Conservation (phyloP, 2,797 vertebrate genomes). For the Sebastes hubbsi region DNA sequence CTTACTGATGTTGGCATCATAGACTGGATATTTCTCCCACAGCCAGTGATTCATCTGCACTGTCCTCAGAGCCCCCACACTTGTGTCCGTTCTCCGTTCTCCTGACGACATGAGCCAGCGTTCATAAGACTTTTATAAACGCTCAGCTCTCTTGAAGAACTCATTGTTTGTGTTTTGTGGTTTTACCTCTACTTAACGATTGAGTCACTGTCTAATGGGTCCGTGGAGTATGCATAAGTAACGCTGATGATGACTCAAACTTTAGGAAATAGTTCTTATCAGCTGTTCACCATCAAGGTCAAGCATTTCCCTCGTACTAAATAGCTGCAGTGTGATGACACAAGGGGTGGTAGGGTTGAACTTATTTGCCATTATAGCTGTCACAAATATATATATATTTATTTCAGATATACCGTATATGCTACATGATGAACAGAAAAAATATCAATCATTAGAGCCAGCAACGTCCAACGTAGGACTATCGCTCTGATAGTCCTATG, state of each 20-base stretch:
- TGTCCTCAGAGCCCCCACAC: background rate
- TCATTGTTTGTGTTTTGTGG: slow-evolving; percentile 28
- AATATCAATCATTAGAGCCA: background rate
- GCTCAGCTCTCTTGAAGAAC: background rate
- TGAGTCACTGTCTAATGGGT: slow-evolving; percentile 69
- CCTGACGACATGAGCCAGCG: background rate
- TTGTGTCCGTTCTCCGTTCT: background rate
- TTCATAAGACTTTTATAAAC: slow-evolving; percentile 3
- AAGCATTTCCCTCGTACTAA: slow-evolving; percentile 7
- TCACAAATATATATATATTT: background rate
- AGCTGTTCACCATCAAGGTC: background rate
- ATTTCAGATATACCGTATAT: background rate
- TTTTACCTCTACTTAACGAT: slow-evolving; percentile 37
- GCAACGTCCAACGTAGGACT: background rate
- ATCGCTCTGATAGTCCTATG: background rate
- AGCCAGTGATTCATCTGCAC: slow-evolving; percentile 1
- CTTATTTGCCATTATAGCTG: background rate
- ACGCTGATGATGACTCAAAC: slow-evolving; percentile 60
- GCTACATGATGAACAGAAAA: background rate
- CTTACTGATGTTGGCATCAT: background rate
- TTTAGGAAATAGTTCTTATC: slow-evolving; percentile 50
- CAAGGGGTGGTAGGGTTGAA: background rate
- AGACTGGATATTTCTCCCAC: background rate
- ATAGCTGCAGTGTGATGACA: slow-evolving; percentile 2
- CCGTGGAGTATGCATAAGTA: slow-evolving; percentile 34